Percentiles rank a stretch among this genome's conserved stretches.
These are phyloP conservation scores for Thereva unica DNA, from an alignment of 2,888 invertebrate species.

Conservation along the genomic window DNA sequence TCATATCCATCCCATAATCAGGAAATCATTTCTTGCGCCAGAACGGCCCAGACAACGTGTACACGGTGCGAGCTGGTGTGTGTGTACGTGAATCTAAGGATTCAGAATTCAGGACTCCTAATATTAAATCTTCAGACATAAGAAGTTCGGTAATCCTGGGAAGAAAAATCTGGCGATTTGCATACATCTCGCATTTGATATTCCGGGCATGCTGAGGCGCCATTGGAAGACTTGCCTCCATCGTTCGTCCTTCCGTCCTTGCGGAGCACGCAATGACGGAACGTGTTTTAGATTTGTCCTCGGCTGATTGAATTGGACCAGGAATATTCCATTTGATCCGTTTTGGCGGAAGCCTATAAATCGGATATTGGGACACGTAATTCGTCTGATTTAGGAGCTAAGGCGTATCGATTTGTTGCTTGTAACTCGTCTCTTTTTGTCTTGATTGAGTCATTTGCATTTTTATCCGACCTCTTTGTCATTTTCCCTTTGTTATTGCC, in stretches of 20 bases:
- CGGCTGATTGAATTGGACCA: slow-evolving; percentile 42
- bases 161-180: slow-evolving; percentile 38
- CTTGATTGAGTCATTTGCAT: slow-evolving; percentile 41
- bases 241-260: neutral
- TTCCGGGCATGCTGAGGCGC: slow-evolving; percentile 38
- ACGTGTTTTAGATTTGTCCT: slow-evolving; percentile 41
- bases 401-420: slow-evolving; percentile 40
- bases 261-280: slow-evolving; percentile 39
- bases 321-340: slow-evolving; percentile 42
- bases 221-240: slow-evolving; percentile 36
- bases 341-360: slow-evolving; percentile 39
- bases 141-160: slow-evolving; percentile 1
- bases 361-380: slow-evolving; percentile 41
- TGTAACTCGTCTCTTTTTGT: slow-evolving; percentile 39
- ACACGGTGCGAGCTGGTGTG: too few relatives aligned
- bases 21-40: slow-evolving; percentile 38
- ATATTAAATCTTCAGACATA: slow-evolving; percentile 39
- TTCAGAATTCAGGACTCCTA: slow-evolving; percentile 6
- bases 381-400: slow-evolving; percentile 39
- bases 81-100: too few relatives aligned
- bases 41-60: neutral
- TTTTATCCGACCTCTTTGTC: slow-evolving; percentile 33
- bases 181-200: slow-evolving; percentile 38
- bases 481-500: neutral
- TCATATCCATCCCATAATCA: slow-evolving; percentile 40